These are phyloP conservation scores for Caenorhabditis sp. DNA, from an alignment of 2,888 invertebrate species.

Conservation along the genomic window DNA sequence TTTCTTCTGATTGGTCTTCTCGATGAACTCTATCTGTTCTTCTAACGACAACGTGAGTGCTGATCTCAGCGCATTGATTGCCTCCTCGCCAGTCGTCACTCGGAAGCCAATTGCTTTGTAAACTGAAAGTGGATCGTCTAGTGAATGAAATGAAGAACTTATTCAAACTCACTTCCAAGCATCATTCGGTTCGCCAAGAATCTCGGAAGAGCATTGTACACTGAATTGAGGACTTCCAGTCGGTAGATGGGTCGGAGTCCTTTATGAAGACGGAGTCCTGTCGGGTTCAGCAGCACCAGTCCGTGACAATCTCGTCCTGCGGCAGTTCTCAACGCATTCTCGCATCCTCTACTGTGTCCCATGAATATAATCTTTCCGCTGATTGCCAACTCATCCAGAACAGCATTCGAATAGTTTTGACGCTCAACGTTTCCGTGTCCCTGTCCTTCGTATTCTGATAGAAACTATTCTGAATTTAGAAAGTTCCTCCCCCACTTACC, in stretches of 20 bases:
- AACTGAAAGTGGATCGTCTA: slow-evolving; percentile 39
- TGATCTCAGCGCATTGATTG: slow-evolving; percentile 57
- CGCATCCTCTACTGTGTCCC: slow-evolving; percentile 70
- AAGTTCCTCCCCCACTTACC: slow-evolving; percentile 6
- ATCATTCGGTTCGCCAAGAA: slow-evolving; percentile 46
- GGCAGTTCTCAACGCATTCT: slow-evolving; percentile 67
- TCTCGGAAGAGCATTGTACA: slow-evolving; percentile 35
- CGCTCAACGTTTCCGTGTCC: slow-evolving; percentile 66
- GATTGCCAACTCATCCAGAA: slow-evolving; percentile 59
- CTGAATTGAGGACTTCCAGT: slow-evolving; percentile 27
- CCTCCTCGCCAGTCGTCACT: slow-evolving; percentile 50
- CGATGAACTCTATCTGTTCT: slow-evolving; percentile 28
- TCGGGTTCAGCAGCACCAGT: slow-evolving; percentile 66
- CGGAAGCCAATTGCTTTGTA: slow-evolving; percentile 59
- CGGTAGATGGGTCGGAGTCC: slow-evolving; percentile 66
- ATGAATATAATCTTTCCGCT: slow-evolving; percentile 59
- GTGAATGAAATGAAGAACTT: background rate
- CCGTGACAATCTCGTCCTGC: slow-evolving; percentile 32
- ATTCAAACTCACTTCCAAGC: slow-evolving; percentile 43
- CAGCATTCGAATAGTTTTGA: slow-evolving; percentile 65
- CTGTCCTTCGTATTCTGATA: slow-evolving; percentile 36
- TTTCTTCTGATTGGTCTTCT: slow-evolving; percentile 39
- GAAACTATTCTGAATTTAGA: background rate
- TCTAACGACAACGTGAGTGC: slow-evolving; percentile 40
- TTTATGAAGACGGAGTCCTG: slow-evolving; percentile 67